phyloP scores from a whole-genome alignment of 2,888 invertebrate genomes.

The Pedicia rivosa region DNA sequence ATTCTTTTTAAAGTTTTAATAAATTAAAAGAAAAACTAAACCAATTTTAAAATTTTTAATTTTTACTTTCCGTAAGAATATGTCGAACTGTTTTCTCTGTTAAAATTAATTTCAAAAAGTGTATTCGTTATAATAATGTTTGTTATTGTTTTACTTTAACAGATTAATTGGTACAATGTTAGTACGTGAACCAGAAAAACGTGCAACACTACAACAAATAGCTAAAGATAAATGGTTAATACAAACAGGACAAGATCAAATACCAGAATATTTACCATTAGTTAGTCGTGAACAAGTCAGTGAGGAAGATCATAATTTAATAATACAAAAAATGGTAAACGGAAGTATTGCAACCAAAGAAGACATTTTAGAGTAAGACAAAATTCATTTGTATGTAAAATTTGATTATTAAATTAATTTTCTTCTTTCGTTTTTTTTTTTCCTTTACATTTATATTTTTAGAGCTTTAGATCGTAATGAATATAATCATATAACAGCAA shows the following conservation, averaged over 20 bases:
- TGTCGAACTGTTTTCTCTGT: too few relatives aligned
- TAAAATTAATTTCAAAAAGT: constrained; percentile 1
- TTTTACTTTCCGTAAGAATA: too few relatives aligned
- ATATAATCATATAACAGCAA: constrained; percentile 97
- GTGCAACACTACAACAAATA: constrained; percentile 79
- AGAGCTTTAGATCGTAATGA: constrained; percentile 88
- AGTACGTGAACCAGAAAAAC: constrained; percentile 79
- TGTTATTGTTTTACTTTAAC: constrained; percentile 2
- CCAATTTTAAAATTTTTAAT: too few relatives aligned
- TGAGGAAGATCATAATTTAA: constrained; percentile 79
- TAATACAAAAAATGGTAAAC: constrained; percentile 91
- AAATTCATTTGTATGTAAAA: constrained; percentile 2
- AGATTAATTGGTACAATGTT: constrained; percentile 88
- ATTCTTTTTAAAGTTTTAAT: too few relatives aligned
- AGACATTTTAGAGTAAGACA: constrained; percentile 71
- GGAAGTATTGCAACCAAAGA: constrained; percentile 91
- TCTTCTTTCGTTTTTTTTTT: constrained; percentile 2
- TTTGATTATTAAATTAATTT: constrained; percentile 1
- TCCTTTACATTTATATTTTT: constrained; percentile 9
- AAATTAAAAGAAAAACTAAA: too few relatives aligned
- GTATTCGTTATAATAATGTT: too few relatives aligned
- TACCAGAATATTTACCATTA: constrained; percentile 57
- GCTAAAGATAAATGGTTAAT: constrained; percentile 71
- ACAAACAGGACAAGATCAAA: constrained; percentile 33
- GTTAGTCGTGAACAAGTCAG: constrained; percentile 80